Percentiles rank a stretch among this genome's conserved stretches.
phyloP scores from a whole-genome alignment of 2,888 invertebrate species.

The Coleophora flavipennella region DNA sequence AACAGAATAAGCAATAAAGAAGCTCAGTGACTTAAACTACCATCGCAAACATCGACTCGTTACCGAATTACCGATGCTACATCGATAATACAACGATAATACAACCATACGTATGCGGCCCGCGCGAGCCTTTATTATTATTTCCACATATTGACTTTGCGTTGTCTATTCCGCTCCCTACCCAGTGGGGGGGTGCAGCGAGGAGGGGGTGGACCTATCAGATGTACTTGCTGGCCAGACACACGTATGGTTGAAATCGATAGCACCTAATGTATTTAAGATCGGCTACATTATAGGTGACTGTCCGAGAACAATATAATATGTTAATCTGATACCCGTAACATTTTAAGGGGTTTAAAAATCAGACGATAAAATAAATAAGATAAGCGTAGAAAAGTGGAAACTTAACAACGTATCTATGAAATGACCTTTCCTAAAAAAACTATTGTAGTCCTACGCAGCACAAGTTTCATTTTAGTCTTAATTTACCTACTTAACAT shows the following conservation, averaged over 20 bases:
- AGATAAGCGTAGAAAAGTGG: no score
- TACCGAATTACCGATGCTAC: slow-evolving; percentile 34
- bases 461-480: no score
- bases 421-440: no score
- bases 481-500: no score
- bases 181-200: slow-evolving; percentile 13
- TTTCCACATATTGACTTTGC: slow-evolving; percentile 68
- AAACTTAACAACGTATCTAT: no score
- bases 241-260: slow-evolving; percentile 54
- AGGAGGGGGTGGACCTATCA: slow-evolving; percentile 10
- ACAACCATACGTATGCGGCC: slow-evolving; percentile 53
- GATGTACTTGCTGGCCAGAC: slow-evolving; percentile 42
- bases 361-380: no score
- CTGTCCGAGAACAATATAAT: no score
- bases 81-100: slow-evolving; percentile 50
- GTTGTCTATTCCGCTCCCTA: slow-evolving; percentile 39
- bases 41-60: slow-evolving; percentile 23
- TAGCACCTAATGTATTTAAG: slow-evolving; percentile 49
- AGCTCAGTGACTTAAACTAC: slow-evolving; percentile 25
- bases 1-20: slow-evolving; percentile 32
- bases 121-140: slow-evolving; percentile 63
- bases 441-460: no score
- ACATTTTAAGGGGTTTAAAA: no score
- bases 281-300: slow-evolving; percentile 30
- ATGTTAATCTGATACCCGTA: no score